Evolutionary conservation across 2,888 invertebrate species (phyloP), one percentile per base, ranked within the genome.

Genomic region (Monopis laevigella): DNA sequence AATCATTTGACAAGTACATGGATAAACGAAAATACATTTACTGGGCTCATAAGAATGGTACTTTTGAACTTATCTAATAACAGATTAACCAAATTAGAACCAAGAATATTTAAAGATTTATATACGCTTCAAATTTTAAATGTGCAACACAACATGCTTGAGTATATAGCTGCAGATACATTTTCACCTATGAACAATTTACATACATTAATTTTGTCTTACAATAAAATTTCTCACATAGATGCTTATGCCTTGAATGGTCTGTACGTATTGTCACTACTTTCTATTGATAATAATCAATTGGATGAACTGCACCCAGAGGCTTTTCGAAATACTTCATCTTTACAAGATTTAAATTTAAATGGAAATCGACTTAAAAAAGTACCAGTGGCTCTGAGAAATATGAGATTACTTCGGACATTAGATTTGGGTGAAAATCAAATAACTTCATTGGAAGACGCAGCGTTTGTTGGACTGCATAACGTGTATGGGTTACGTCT

Each of bases 401-500:
- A 93, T 72, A 90, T 95, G 89, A 86, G 91, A 50, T 82, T 93
- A 56, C 78, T 97, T 56, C 86, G 90, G 63, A 93, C 92, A 38
- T 87, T 98, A 46, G 94, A 96, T 77, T 82, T 98, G 51, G 95
- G 94, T 43, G 94, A 96, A 72, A 98, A 98, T 80, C 84, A 87
- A 64, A 90, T 98, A 62, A 85, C 86, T 42, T 85, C 86, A 43
- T 72, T 98, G 45, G 91, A 92, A 51, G 88, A 91, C 51, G 87
- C 90, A 7, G 89, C 91, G 39, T 93, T 96, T 65, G 85, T 88
- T 47, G 92, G 92, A 34, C 85, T 97, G 81, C 87, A 86, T 50
- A 92, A 92, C 64, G 84, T 98, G 43, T 92, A 93, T 62, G 92
- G 93, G 12, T 78, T 98, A 49, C 86, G 95, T 46, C 82, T 98